These are phyloP conservation scores for Chiroxiphia lanceolata DNA, from an alignment of 2,797 vertebrate genomes.

Conservation along the genomic window DNA sequence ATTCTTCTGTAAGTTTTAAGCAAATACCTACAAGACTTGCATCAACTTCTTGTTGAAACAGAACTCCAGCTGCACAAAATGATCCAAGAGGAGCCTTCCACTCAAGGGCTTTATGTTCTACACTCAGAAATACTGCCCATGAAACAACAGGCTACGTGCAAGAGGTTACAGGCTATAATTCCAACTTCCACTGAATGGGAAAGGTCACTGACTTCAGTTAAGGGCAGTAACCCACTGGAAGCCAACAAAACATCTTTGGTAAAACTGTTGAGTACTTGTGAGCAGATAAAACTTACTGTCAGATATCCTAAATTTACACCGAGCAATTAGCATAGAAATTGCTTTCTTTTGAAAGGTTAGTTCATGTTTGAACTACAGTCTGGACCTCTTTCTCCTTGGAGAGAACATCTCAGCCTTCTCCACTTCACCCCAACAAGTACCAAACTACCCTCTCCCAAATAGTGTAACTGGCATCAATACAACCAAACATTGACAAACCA, in stretches of 20 bases:
- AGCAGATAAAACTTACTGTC: neutral
- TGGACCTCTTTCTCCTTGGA: neutral
- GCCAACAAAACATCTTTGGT: neutral
- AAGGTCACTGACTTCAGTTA: neutral
- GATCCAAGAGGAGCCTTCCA: neutral
- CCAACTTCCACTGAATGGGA: neutral
- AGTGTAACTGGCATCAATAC: neutral
- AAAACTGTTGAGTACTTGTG: neutral
- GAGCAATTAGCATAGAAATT: neutral
- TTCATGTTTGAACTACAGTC: neutral
- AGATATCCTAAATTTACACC: neutral
- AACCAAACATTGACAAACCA: neutral
- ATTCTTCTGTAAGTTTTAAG: neutral
- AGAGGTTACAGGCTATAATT: neutral
- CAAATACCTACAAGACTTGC: neutral
- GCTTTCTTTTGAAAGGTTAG: neutral
- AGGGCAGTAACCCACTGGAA: neutral
- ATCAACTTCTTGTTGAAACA: neutral
- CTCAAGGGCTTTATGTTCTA: neutral
- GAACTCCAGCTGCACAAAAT: neutral
- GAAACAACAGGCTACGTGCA: fast-evolving
- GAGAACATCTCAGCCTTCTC: neutral
- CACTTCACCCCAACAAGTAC: neutral
- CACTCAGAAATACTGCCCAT: neutral
- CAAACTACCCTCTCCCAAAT: neutral